Evolutionary conservation across 2,797 vertebrate species (phyloP).

Genomic region (Allobates femoralis): DNA sequence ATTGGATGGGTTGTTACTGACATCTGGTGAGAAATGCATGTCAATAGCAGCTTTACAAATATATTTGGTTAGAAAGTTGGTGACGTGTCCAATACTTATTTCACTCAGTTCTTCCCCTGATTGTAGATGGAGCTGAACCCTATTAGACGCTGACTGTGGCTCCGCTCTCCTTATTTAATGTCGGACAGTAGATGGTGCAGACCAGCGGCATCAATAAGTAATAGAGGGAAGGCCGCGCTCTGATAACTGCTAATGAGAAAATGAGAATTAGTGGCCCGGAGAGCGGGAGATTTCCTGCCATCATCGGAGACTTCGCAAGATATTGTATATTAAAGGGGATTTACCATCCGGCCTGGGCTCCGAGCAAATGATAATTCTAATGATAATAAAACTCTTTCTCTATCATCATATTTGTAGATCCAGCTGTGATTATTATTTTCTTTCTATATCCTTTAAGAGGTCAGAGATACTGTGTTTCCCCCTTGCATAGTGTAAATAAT

Average conservation of each 20-base stretch:
- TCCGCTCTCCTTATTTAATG: neutral
- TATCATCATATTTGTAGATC: neutral
- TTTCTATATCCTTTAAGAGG: no score
- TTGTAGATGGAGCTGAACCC: no score
- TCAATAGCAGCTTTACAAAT: no score
- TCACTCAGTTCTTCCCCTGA: no score
- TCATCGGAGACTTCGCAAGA: neutral
- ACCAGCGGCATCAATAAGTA: neutral
- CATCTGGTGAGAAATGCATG: no score
- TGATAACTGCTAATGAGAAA: constrained; percentile 27
- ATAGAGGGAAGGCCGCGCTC: neutral
- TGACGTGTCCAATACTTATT: no score
- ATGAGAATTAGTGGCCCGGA: neutral
- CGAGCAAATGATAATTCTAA: neutral
- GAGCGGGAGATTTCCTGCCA: neutral
- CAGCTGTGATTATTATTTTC: no score
- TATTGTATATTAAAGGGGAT: neutral
- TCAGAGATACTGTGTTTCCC: no score
- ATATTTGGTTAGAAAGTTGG: no score
- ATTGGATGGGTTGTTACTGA: no score
- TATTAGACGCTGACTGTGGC: no score
- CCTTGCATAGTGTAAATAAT: no score
- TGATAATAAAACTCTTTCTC: neutral
- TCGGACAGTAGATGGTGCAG: neutral
- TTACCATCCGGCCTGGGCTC: neutral